Evolutionary conservation across 2,888 invertebrate species (phyloP).

Genomic region (Melanargia galathea): DNA sequence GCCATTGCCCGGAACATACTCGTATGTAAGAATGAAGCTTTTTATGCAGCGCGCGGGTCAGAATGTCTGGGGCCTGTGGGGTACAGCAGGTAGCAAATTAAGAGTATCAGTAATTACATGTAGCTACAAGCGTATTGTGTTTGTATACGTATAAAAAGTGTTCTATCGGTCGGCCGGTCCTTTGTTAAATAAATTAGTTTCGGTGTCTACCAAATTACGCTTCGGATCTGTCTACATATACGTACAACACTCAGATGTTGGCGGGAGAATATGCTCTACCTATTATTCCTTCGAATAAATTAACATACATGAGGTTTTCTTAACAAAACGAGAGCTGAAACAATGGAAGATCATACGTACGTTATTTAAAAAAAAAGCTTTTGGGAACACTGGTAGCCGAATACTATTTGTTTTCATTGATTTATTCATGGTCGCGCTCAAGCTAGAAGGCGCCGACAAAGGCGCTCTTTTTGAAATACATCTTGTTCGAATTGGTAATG

Average conservation of each 20-base stretch:
- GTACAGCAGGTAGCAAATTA: constrained; percentile 50
- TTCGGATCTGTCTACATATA: constrained; percentile 77
- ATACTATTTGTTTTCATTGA: constrained; percentile 82
- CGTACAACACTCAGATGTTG: constrained; percentile 70
- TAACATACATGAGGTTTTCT: constrained; percentile 68
- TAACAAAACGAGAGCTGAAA: constrained; percentile 73
- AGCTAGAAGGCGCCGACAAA: constrained; percentile 76
- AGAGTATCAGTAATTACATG: constrained; percentile 59
- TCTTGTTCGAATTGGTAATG: constrained; percentile 73
- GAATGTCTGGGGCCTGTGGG: constrained; percentile 46
- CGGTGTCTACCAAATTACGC: constrained; percentile 84
- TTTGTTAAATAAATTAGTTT: constrained; percentile 83
- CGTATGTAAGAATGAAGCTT: constrained; percentile 15
- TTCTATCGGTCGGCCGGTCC: constrained; percentile 77
- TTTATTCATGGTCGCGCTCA: constrained; percentile 78
- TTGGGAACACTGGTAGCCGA: constrained; percentile 78
- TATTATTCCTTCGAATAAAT: constrained; percentile 75
- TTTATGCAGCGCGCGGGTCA: constrained; percentile 21
- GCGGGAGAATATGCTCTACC: constrained; percentile 79
- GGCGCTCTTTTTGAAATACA: constrained; percentile 69
- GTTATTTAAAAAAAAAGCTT: constrained; percentile 63
- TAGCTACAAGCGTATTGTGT: constrained; percentile 66
- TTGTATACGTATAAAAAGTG: constrained; percentile 78
- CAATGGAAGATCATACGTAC: constrained; percentile 72
- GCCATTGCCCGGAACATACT: constrained; percentile 17